These are phyloP conservation scores for Nemotelus nigrinus DNA, from an alignment of 2,888 invertebrate species.

Conservation along the genomic window DNA sequence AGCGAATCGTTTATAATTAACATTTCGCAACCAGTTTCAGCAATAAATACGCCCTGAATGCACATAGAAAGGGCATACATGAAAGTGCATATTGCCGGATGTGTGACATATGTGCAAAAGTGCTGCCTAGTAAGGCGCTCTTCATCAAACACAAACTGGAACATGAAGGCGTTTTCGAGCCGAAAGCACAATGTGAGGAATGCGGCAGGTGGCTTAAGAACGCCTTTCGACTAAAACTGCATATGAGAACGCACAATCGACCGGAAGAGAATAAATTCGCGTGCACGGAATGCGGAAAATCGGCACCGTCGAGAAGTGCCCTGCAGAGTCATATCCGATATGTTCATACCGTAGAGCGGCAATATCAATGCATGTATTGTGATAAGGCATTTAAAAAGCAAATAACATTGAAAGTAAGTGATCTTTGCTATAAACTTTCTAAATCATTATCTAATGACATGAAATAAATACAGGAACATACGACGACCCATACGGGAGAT, in stretches of 20 bases:
- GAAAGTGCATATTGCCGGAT: conserved; percentile 21
- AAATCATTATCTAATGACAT: conserved; percentile 21
- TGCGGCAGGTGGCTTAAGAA: conserved; percentile 49
- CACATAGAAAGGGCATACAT: conserved; percentile 36
- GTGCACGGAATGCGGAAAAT: conserved; percentile 49
- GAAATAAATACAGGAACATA: conserved; percentile 45
- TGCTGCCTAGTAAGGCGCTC: conserved; percentile 38
- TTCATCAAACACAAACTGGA: conserved; percentile 40
- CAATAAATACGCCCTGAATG: conserved; percentile 32
- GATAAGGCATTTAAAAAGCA: conserved; percentile 49
- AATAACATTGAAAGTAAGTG: conserved; percentile 38
- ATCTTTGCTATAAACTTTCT: conserved; percentile 7
- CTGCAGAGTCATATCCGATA: conserved; percentile 48
- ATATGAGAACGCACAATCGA: conserved; percentile 41
- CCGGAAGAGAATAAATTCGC: conserved; percentile 32
- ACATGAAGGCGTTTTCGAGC: conserved; percentile 38
- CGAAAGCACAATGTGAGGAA: conserved; percentile 46
- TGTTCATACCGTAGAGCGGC: conserved; percentile 48
- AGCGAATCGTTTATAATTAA: conserved; percentile 12
- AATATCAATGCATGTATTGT: conserved; percentile 48
- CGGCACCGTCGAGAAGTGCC: conserved; percentile 45
- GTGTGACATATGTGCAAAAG: conserved; percentile 46
- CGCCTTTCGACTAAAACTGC: conserved; percentile 31
- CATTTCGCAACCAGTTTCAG: conserved; percentile 38
- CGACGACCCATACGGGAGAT: conserved; percentile 50